A percentile compares a stretch with the other conserved stretches of the same genome.
phyloP scores from a whole-genome alignment of 1,140 invertebrate species.

The Panagrolaimus sp. region DNA sequence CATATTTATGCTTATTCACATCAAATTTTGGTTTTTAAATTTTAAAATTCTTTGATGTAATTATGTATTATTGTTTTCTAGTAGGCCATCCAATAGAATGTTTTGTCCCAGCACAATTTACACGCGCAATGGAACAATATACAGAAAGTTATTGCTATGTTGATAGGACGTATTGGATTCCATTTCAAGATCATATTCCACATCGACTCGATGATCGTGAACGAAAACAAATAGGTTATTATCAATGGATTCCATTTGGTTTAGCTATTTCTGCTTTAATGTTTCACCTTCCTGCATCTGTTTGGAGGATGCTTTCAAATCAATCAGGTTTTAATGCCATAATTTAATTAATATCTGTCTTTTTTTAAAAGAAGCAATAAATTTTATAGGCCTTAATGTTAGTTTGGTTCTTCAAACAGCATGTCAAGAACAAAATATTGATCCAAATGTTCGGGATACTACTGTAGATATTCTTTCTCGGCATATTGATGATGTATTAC shows the following conservation, averaged over 20 bases:
- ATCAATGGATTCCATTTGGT: constrained; percentile 61
- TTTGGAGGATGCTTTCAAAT: constrained; percentile 62
- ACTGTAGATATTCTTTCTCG: constrained; percentile 52
- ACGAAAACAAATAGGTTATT: constrained; percentile 56
- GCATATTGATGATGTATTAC: constrained; percentile 56
- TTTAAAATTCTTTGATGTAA: background rate
- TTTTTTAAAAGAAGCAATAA: background rate
- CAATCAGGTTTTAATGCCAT: constrained; percentile 59
- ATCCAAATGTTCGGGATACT: constrained; percentile 47
- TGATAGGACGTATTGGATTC: constrained; percentile 6
- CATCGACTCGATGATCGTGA: constrained; percentile 56
- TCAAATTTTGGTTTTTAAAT: background rate
- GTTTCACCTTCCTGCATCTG: constrained; percentile 62
- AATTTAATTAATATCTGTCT: background rate
- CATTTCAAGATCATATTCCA: constrained; percentile 51
- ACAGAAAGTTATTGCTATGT: constrained; percentile 52
- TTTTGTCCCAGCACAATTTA: constrained; percentile 61
- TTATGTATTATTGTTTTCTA: constrained; percentile 21
- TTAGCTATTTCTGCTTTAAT: constrained; percentile 62
- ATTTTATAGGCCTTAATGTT: constrained; percentile 51
- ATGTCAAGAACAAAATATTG: constrained; percentile 54
- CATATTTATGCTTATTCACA: background rate
- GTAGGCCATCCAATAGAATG: constrained; percentile 62
- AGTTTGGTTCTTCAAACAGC: constrained; percentile 51
- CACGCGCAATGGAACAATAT: constrained; percentile 61